Base-by-base conservation (phyloP, 2,797 vertebrate species). In the Spinus olivaceus region DNA sequence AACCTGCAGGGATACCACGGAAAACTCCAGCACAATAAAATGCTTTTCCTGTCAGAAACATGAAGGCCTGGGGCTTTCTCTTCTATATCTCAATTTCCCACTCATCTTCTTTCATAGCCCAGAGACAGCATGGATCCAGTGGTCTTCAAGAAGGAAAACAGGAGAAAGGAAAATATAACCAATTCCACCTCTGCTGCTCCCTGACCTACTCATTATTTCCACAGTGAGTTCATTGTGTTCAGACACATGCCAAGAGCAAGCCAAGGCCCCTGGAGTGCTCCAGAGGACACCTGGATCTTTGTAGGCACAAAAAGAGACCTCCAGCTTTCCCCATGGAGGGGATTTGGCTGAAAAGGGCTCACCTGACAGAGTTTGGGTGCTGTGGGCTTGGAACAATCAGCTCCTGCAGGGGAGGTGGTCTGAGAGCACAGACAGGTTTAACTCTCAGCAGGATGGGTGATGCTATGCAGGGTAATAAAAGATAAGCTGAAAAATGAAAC, bases 401-500 rank as follows among this genome's bases (percentile, higher is more conserved):
- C 35, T 70, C 13, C 28, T 35, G 54, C 69, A 56, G 59, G 2
- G n/a, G 41, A 60, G 33, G n/a, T 10, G 61, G 42, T 69, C 59
- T 11, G 19, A 61, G 32, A 37, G 22, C 81, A 78, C 22, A 12
- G 85, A 16, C n/a, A 64, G 70, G 25, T 74, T 89, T 66, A 70
- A 66, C 42, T 61, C 70, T 47, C 84, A 88, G 76, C 65, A 90
- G 90, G 42, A 65, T 3, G 4, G 1, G 2, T 22, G 42, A 11
- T 18, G 12, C 51, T 70, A 13, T 2, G 2, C 44, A 86, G 46
- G 3, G 9, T 4, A 32, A 92, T 92, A 78, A 92, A 91, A 67
- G 49, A 74, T 21, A 59, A 94, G 64, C 71, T 28, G 46, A n/a
- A 69, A 85, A 77, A 74, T n/a, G 61, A 90, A 96, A 80, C 69